These are phyloP conservation scores for Pampusana beccarii DNA, from an alignment of 2,113 vertebrate species.

Conservation along the genomic window DNA sequence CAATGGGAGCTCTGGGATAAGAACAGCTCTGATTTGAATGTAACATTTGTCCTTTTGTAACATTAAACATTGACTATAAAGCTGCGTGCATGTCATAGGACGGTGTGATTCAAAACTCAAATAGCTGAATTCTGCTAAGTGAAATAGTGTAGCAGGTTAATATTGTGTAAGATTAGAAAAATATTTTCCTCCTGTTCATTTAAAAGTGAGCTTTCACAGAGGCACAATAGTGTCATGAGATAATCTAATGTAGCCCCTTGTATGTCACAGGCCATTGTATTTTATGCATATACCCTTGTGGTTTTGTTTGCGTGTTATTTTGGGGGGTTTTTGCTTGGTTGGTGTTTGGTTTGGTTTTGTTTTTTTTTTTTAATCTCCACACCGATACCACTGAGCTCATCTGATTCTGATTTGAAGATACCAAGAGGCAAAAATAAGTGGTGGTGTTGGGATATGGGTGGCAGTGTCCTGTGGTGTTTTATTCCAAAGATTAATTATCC, in stretches of 20 bases:
- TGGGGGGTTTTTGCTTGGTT: too few relatives aligned
- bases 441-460: neutral
- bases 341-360: too few relatives aligned
- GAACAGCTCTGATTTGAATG: neutral
- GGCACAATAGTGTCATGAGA: neutral
- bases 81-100: neutral
- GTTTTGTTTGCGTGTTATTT: too few relatives aligned
- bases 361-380: neutral
- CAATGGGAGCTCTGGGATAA: neutral
- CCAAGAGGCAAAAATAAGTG: accelerated
- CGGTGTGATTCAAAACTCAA: neutral
- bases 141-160: neutral
- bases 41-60: neutral
- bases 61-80: neutral
- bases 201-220: neutral
- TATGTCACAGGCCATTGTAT: neutral
- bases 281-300: neutral
- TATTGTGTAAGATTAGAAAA: neutral
- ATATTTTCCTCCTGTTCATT: neutral
- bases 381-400: neutral
- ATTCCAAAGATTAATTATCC: neutral
- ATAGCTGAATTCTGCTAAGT: neutral
- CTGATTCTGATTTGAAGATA: neutral
- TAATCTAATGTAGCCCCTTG: neutral
- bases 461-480: neutral